Percentiles rank a stretch among this genome's conserved stretches.
Evolutionary conservation across 2,113 vertebrate species (phyloP).

Genomic region (Microtus ochrogaster): DNA sequence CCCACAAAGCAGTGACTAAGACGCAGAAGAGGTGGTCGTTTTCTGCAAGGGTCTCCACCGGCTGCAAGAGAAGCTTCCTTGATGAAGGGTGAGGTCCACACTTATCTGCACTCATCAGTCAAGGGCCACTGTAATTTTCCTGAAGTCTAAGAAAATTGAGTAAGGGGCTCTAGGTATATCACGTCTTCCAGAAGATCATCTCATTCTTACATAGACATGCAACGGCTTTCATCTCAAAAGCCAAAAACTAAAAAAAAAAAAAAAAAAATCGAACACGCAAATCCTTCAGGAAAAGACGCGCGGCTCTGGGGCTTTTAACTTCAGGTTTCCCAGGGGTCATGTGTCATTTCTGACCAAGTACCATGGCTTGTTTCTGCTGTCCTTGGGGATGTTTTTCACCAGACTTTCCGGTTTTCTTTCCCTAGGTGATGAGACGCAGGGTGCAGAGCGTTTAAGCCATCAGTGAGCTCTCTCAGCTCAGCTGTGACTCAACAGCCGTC

Average conservation of each 20-base stretch:
- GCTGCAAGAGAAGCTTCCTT: not conserved
- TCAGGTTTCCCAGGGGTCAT: not conserved
- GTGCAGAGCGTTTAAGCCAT: constrained; percentile 33
- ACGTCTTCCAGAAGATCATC: not conserved
- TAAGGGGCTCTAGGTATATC: not conserved
- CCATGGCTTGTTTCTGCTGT: not conserved
- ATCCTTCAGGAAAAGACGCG: not conserved
- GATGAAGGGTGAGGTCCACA: not conserved
- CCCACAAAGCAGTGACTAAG: not conserved
- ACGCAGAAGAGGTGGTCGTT: not conserved
- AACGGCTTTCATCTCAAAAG: not conserved
- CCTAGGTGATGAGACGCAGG: constrained; percentile 1
- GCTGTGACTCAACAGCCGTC: constrained; percentile 60
- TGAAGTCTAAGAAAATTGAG: constrained; percentile 18
- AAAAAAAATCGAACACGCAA: not conserved
- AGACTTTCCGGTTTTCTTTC: not conserved
- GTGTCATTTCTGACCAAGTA: not conserved
- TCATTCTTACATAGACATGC: not conserved
- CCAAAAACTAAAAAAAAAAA: not conserved
- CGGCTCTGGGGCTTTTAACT: not conserved
- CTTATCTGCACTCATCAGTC: not conserved
- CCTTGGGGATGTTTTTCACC: not conserved
- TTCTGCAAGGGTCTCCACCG: not conserved
- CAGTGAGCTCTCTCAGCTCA: not conserved
- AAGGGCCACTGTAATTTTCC: not conserved